Conservation (phyloP, 2,888 invertebrate species). For the Lapara coniferarum region DNA sequence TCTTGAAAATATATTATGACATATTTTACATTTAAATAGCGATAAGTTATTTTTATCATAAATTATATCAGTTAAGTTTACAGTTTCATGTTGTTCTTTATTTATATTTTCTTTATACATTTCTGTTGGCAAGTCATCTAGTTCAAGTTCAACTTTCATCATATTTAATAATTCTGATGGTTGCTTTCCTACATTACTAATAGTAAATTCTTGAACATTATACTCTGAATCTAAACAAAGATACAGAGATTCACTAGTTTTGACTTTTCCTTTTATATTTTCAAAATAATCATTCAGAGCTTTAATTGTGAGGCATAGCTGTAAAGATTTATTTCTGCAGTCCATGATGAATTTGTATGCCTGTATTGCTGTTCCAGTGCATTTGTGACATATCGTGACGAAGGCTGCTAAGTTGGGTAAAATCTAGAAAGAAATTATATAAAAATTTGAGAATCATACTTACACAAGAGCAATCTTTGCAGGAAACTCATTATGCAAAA, state of each 20-base stretch:
- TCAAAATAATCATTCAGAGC: conserved; percentile 37
- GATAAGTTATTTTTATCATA: conserved; percentile 31
- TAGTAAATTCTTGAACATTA: not conserved
- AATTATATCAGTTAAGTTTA: conserved; percentile 22
- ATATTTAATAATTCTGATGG: not conserved
- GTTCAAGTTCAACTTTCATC: not conserved
- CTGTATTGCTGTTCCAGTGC: conserved; percentile 37
- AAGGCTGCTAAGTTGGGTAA: conserved; percentile 30
- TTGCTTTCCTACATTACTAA: not conserved
- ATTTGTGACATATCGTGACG: conserved; percentile 40
- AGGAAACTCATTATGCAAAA: no score
- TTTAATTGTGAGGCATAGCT: conserved; percentile 31
- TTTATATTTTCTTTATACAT: not conserved
- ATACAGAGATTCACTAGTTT: not conserved
- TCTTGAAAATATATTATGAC: conserved; percentile 40
- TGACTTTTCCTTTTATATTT: conserved; percentile 27
- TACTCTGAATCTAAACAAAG: not conserved
- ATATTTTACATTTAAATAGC: conserved; percentile 43
- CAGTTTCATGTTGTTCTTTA: not conserved
- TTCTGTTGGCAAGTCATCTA: not conserved
- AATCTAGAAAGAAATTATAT: conserved; percentile 39
- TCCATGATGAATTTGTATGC: conserved; percentile 45
- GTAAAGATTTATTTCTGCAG: conserved; percentile 40
- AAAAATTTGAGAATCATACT: no score
- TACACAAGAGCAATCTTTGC: no score